These are phyloP conservation scores for Calliphora vicina DNA, from an alignment of 1,140 invertebrate species.

Conservation along the genomic window DNA sequence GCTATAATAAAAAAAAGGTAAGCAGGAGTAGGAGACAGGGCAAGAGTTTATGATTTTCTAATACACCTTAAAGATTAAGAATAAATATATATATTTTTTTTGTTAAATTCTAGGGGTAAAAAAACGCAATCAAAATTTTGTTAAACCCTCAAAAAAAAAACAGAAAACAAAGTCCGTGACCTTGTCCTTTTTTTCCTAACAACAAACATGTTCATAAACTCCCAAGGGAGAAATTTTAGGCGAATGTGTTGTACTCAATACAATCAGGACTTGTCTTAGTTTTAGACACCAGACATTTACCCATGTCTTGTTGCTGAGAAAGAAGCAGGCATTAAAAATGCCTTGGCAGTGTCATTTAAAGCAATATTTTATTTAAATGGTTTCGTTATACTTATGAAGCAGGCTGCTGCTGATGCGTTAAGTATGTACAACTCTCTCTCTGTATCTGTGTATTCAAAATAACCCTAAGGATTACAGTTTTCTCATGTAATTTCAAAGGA, in stretches of 20 bases:
- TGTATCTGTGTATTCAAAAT: not conserved
- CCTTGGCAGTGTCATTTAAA: not conserved
- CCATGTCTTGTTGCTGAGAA: not conserved
- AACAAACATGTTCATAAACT: not conserved
- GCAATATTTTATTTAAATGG: not conserved
- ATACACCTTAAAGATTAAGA: not conserved
- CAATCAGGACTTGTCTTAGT: not conserved
- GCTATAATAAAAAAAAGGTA: not conserved
- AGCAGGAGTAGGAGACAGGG: not conserved
- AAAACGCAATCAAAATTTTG: not conserved
- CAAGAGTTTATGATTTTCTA: not conserved
- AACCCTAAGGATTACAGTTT: not conserved
- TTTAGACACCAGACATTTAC: not conserved
- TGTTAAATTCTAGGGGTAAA: not conserved
- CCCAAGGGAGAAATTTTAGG: constrained; percentile 9
- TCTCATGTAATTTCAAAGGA: not conserved
- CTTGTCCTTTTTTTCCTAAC: not conserved
- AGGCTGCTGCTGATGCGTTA: too few relatives aligned
- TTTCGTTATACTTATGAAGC: too few relatives aligned
- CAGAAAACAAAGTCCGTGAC: not conserved
- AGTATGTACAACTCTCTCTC: not conserved
- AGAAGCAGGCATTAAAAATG: not conserved
- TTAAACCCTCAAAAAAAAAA: not conserved
- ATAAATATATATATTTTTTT: not conserved
- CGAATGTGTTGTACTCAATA: not conserved